These are phyloP conservation scores for Empis stercorea DNA, from an alignment of 2,888 invertebrate species.

Conservation along the genomic window DNA sequence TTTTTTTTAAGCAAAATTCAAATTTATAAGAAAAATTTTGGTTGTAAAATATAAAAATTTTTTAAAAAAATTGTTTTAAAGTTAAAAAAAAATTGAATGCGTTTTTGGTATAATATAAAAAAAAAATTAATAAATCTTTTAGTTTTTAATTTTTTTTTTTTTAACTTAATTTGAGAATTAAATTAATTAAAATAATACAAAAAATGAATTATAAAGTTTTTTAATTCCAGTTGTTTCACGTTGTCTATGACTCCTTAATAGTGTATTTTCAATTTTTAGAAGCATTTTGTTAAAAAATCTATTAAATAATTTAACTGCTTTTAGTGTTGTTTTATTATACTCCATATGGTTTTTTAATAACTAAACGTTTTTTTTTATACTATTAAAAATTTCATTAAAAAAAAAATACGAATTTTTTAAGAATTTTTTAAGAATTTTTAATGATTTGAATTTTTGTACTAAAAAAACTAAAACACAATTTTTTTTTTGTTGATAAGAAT, in stretches of 20 bases:
- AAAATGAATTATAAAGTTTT: conserved; percentile 77
- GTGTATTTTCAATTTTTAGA: conserved; percentile 56
- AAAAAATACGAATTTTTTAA: too few species aligned
- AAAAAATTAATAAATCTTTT: too few species aligned
- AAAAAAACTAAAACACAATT: background rate
- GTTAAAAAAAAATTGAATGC: too few species aligned
- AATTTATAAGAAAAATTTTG: too few species aligned
- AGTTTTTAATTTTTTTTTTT: conserved; percentile 1
- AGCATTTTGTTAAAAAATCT: conserved; percentile 47
- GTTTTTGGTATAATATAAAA: too few species aligned
- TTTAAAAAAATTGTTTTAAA: too few species aligned
- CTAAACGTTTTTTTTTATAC: background rate
- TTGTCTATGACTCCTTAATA: conserved; percentile 69
- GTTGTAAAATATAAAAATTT: too few species aligned
- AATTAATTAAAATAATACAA: conserved; percentile 63
- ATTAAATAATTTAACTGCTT: conserved; percentile 8
- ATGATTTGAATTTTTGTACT: background rate
- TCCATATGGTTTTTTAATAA: conserved; percentile 1
- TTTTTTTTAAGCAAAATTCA: too few species aligned
- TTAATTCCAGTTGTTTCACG: conserved; percentile 74
- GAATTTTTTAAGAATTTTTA: background rate
- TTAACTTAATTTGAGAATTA: too few species aligned
- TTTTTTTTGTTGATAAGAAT: background rate
- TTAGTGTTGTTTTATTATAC: conserved; percentile 5
- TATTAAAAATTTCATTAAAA: background rate